phyloP scores from a whole-genome alignment of 37 sponge, comb jelly and placozoan species.

The Cliona cf. orientalis region DNA sequence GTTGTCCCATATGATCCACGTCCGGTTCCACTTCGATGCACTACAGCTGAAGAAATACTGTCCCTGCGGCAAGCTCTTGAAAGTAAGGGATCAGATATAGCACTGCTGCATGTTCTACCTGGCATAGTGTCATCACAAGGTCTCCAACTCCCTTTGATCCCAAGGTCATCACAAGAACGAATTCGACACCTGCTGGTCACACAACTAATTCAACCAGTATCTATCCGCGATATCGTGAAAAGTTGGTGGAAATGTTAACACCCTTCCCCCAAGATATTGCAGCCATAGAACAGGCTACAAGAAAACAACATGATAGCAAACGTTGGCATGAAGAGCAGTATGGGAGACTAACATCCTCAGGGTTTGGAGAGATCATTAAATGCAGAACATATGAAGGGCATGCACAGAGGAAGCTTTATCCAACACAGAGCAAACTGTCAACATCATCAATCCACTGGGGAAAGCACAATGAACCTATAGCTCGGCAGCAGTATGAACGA shows the following conservation, averaged over 20 bases:
- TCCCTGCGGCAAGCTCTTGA: neutral
- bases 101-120: neutral
- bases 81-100: neutral
- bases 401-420: neutral
- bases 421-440: neutral
- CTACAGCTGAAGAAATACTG: neutral
- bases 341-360: neutral
- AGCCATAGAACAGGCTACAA: neutral
- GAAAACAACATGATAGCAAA: neutral
- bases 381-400: neutral
- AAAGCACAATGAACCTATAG: neutral
- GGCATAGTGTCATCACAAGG: neutral
- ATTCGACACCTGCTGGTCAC: neutral
- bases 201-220: neutral
- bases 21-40: neutral
- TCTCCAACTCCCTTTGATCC: neutral
- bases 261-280: neutral
- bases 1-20: neutral
- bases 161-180: neutral
- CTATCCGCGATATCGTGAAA: neutral
- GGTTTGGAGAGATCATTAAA: neutral
- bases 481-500: neutral
- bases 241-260: neutral
- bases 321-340: neutral
- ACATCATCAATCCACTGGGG: constrained; percentile 10